phyloP scores from a whole-genome alignment of 2,888 invertebrate genomes.

The Homarus gammarus region DNA sequence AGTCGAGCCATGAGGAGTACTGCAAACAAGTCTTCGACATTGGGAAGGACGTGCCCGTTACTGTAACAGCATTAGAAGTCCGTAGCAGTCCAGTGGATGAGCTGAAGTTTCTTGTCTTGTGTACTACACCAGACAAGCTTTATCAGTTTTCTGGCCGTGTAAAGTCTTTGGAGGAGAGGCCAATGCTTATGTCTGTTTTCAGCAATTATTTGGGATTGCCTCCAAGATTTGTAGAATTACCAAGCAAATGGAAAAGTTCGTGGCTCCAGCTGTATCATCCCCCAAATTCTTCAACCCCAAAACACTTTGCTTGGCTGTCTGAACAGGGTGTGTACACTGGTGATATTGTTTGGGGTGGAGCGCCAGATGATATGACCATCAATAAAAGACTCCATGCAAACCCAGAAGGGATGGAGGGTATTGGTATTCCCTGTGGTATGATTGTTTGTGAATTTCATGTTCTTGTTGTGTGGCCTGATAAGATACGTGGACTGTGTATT shows the following conservation, averaged over 20 bases:
- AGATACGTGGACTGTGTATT: slow-evolving; percentile 90
- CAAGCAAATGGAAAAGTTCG: slow-evolving; percentile 81
- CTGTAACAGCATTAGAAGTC: slow-evolving; percentile 93
- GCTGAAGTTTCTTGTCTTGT: slow-evolving; percentile 88
- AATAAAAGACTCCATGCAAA: slow-evolving; percentile 76
- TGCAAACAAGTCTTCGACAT: slow-evolving; percentile 89
- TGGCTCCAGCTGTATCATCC: slow-evolving; percentile 65
- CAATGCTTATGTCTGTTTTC: slow-evolving; percentile 89
- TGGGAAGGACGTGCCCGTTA: slow-evolving; percentile 87
- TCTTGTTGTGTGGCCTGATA: slow-evolving; percentile 89
- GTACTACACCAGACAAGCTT: slow-evolving; percentile 89
- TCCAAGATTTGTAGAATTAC: slow-evolving; percentile 84
- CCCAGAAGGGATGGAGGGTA: slow-evolving; percentile 77
- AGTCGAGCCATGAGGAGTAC: slow-evolving; percentile 67
- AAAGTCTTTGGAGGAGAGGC: slow-evolving; percentile 87
- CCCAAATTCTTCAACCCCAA: slow-evolving; percentile 82
- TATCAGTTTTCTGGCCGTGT: slow-evolving; percentile 91
- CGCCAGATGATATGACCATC: slow-evolving; percentile 79
- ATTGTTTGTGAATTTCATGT: slow-evolving; percentile 94
- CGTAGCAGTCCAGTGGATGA: slow-evolving; percentile 86
- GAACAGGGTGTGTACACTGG: slow-evolving; percentile 90
- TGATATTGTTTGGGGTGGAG: slow-evolving; percentile 79
- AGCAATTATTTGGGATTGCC: slow-evolving; percentile 79
- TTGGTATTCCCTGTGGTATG: slow-evolving; percentile 76
- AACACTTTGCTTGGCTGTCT: slow-evolving; percentile 92